Evolutionary conservation across 1,140 invertebrate species (phyloP).

Genomic region (Ectropis grisescens): DNA sequence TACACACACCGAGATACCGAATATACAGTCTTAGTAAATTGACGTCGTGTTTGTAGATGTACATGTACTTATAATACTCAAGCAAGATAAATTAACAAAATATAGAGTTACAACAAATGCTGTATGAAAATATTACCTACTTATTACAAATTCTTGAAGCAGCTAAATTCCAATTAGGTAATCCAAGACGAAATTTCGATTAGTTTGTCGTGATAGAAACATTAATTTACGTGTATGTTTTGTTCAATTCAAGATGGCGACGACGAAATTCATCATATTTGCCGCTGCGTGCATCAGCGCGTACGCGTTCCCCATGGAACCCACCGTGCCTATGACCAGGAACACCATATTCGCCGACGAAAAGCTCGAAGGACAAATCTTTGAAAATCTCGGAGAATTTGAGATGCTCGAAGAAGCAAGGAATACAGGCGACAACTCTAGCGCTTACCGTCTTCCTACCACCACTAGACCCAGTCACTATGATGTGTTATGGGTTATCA

Average conservation of each 20-base stretch:
- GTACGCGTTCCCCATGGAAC: constrained; percentile 16
- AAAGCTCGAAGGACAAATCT: constrained; percentile 30
- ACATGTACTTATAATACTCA: too few relatives aligned
- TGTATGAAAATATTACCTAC: too few relatives aligned
- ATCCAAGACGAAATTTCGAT: too few relatives aligned
- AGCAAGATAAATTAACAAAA: too few relatives aligned
- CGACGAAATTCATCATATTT: constrained; percentile 26
- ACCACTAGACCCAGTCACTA: constrained; percentile 74
- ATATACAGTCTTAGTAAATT: too few relatives aligned
- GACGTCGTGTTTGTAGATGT: too few relatives aligned
- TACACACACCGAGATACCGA: too few relatives aligned
- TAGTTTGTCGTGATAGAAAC: too few relatives aligned
- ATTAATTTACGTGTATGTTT: too few relatives aligned
- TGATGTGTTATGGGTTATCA: constrained; percentile 34
- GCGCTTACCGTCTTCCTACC: constrained; percentile 70
- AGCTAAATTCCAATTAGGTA: too few relatives aligned
- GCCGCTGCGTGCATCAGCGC: constrained; percentile 13
- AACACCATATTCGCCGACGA: constrained; percentile 48
- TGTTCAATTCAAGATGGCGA: constrained; percentile 49
- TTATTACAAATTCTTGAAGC: too few relatives aligned
- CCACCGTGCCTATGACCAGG: constrained; percentile 12
- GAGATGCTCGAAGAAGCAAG: neutral
- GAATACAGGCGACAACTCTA: constrained; percentile 1
- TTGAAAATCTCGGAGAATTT: constrained; percentile 26
- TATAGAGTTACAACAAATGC: too few relatives aligned